A percentile compares a stretch with the other conserved stretches of the same genome.
These are phyloP conservation scores for Chinchilla lanigera DNA, from an alignment of 2,113 vertebrate species.

Conservation along the genomic window DNA sequence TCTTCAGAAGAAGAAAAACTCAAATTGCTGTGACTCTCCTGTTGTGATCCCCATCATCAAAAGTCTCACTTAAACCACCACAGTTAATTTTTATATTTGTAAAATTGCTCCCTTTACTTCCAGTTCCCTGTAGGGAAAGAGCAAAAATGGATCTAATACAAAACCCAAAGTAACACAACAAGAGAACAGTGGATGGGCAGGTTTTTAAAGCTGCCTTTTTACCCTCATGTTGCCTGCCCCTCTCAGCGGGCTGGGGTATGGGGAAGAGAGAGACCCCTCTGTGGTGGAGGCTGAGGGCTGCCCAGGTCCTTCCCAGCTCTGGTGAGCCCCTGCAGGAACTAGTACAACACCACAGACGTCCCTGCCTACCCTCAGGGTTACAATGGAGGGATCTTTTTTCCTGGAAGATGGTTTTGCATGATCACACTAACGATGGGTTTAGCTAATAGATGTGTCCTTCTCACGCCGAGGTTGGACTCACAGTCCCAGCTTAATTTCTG, in stretches of 20 bases:
- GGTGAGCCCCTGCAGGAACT: background rate
- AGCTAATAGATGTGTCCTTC: rapidly evolving
- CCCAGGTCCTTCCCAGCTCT: background rate
- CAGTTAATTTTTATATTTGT: conserved; percentile 23
- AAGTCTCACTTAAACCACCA: background rate
- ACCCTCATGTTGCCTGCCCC: rapidly evolving
- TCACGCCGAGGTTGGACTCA: background rate
- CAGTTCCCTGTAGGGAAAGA: background rate
- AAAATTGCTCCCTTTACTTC: conserved; percentile 42
- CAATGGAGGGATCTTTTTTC: rapidly evolving
- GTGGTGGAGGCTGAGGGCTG: rapidly evolving
- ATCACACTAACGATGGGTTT: background rate
- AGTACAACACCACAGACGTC: rapidly evolving
- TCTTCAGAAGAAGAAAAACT: background rate
- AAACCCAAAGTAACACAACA: background rate
- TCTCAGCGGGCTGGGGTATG: too few relatives aligned
- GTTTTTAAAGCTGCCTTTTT: background rate
- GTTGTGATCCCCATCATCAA: background rate
- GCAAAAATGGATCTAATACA: background rate
- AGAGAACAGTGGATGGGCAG: rapidly evolving
- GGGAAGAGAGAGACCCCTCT: background rate
- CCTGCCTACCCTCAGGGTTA: too few relatives aligned
- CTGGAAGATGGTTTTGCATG: background rate
- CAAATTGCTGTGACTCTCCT: background rate
- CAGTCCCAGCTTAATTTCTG: background rate